Percentiles rank a stretch among this genome's conserved stretches.
phyloP scores from a whole-genome alignment of 2,113 vertebrate species.

The Turdus rufiventris region DNA sequence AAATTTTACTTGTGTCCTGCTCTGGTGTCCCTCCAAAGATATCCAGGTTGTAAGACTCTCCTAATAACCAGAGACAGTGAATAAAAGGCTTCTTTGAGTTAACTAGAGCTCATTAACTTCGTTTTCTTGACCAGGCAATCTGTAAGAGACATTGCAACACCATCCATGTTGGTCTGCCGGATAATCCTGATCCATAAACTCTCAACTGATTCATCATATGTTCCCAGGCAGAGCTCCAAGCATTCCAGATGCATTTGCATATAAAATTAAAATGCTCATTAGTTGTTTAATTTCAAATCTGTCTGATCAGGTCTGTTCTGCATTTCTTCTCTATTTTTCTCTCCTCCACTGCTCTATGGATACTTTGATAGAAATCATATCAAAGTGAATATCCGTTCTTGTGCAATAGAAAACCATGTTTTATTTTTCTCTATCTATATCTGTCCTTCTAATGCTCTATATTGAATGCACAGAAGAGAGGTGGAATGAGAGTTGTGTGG shows the following conservation, averaged over 20 bases:
- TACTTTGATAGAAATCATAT: not conserved
- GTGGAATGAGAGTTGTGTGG: not conserved
- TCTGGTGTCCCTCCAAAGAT: not conserved
- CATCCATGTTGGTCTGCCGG: not conserved
- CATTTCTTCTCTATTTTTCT: not conserved
- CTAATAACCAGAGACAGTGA: not conserved
- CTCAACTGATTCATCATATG: not conserved
- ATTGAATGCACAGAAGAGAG: not conserved
- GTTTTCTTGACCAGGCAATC: not conserved
- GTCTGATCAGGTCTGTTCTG: not conserved
- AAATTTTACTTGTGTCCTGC: not conserved
- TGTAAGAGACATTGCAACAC: not conserved
- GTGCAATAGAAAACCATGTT: not conserved
- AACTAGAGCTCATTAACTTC: not conserved
- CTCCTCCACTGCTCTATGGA: fast-evolving
- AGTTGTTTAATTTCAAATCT: not conserved
- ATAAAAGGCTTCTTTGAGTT: not conserved
- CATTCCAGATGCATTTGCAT: not conserved
- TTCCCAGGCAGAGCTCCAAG: not conserved
- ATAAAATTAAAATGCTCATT: not conserved
- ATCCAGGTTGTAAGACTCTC: not conserved
- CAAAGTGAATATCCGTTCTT: not conserved
- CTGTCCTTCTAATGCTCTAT: not conserved
- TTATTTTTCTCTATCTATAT: not conserved
- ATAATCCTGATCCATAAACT: not conserved